Conservation (phyloP, 53 echinoderm and acorn worm species). For the Hippasteria phrygiana region DNA sequence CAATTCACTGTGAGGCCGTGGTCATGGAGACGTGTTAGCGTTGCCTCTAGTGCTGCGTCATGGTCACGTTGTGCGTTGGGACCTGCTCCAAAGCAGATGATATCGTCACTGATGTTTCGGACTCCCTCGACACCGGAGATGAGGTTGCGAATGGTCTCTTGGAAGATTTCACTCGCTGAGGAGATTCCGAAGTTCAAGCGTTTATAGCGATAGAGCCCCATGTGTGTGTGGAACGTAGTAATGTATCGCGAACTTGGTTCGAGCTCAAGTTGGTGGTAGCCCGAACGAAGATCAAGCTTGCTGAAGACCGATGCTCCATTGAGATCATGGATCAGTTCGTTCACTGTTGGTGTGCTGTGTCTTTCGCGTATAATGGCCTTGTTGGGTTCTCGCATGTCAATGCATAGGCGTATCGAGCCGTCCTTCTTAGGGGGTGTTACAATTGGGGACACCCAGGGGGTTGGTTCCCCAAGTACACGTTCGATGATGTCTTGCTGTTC, state of each 20-base stretch:
- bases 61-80: constrained; percentile 21
- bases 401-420: constrained; percentile 62
- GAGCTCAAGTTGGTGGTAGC: constrained; percentile 76
- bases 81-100: constrained; percentile 3
- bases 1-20: not conserved
- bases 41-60: not conserved
- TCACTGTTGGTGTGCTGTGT: constrained; percentile 61
- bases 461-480: constrained; percentile 12
- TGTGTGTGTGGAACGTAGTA: constrained; percentile 71
- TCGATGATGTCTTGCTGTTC: constrained; percentile 62
- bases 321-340: constrained; percentile 52
- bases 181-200: constrained; percentile 66
- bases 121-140: constrained; percentile 6
- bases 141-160: constrained; percentile 24
- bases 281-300: constrained; percentile 66
- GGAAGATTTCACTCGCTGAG: constrained; percentile 50
- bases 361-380: constrained; percentile 68
- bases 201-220: constrained; percentile 66
- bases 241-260: constrained; percentile 45
- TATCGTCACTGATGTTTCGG: constrained; percentile 18
- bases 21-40: not conserved
- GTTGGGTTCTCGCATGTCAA: constrained; percentile 72
- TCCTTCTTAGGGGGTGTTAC: constrained; percentile 64
- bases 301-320: constrained; percentile 73
- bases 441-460: constrained; percentile 67